phyloP scores from a whole-genome alignment of 2,888 invertebrate genomes.

The Napeogenes sylphis region DNA sequence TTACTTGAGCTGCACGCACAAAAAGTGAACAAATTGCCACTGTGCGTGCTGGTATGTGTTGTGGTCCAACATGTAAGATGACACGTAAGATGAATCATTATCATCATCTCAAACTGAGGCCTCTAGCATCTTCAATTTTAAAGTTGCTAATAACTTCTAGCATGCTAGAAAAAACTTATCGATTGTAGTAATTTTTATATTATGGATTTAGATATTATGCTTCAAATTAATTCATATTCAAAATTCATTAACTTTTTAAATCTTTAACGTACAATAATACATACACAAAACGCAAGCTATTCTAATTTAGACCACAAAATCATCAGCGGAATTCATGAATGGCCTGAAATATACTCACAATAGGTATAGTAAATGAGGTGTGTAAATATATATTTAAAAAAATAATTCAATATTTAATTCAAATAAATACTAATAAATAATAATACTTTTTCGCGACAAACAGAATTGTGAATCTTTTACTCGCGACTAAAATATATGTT shows the following conservation, averaged over 20 bases:
- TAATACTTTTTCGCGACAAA: background rate
- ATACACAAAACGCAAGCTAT: background rate
- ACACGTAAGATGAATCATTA: slow-evolving; percentile 13
- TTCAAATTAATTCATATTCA: too few species aligned
- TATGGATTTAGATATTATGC: too few species aligned
- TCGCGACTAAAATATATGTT: slow-evolving; percentile 1
- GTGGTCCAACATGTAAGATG: slow-evolving; percentile 28
- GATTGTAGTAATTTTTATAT: too few species aligned
- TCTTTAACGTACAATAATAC: background rate
- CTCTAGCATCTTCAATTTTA: too few species aligned
- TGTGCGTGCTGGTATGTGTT: slow-evolving; percentile 55
- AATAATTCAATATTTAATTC: background rate
- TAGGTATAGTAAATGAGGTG: slow-evolving; percentile 1
- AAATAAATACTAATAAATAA: background rate
- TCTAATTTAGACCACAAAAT: slow-evolving; percentile 4
- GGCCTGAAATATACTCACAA: slow-evolving; percentile 2
- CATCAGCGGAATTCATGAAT: slow-evolving; percentile 11
- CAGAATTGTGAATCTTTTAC: background rate
- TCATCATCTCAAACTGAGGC: too few species aligned
- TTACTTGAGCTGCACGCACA: slow-evolving; percentile 66
- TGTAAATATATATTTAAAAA: background rate
- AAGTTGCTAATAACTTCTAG: too few species aligned
- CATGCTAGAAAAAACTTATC: too few species aligned
- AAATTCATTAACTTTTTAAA: too few species aligned
- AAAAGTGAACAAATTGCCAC: slow-evolving; percentile 63